Conservation (phyloP, 2,888 invertebrate genomes). For the Crepidodera aurea region DNA sequence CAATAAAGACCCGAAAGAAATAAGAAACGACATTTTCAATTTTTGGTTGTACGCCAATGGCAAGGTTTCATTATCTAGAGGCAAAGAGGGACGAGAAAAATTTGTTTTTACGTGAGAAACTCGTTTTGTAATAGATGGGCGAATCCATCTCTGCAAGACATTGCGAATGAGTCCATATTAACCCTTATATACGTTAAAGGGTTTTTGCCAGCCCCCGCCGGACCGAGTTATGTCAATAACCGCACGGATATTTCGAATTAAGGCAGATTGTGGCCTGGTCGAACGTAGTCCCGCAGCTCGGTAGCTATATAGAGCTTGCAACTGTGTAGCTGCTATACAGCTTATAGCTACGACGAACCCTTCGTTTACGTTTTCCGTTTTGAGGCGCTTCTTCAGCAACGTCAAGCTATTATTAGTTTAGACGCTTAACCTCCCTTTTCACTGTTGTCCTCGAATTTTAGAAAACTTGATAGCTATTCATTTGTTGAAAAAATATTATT, state of each 20-base stretch:
- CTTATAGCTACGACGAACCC: background rate
- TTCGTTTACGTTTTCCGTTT: background rate
- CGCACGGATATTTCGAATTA: conserved; percentile 61
- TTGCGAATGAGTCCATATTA: conserved; percentile 62
- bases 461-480: background rate
- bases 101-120: too few relatives aligned
- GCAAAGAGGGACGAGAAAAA: too few relatives aligned
- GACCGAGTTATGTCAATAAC: conserved; percentile 61
- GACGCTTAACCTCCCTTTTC: background rate
- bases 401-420: background rate
- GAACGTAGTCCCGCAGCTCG: conserved; percentile 15
- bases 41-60: too few relatives aligned
- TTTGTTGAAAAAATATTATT: too few relatives aligned
- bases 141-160: conserved; percentile 43
- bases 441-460: background rate
- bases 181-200: conserved; percentile 57
- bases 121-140: background rate
- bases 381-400: background rate
- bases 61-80: too few relatives aligned
- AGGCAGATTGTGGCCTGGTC: conserved; percentile 57
- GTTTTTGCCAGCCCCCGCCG: conserved; percentile 48
- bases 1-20: too few relatives aligned
- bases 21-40: too few relatives aligned
- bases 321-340: background rate
- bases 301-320: conserved; percentile 1